Evolutionary conservation across 2,888 invertebrate genomes (phyloP).

Genomic region (Lordiphosa andalusiaca): DNA sequence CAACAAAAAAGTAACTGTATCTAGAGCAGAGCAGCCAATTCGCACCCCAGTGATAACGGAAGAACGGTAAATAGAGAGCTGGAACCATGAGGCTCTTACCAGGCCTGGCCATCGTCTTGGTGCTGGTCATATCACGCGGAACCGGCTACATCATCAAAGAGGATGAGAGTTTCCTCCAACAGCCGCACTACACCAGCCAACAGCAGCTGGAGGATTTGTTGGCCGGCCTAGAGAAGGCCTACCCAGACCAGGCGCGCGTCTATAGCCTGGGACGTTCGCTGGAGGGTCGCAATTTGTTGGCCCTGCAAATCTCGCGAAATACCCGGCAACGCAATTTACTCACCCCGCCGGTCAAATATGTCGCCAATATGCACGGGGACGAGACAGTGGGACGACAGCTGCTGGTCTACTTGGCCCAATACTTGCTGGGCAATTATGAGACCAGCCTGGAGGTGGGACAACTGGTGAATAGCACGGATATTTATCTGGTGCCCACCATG

Average conservation of each 20-base stretch:
- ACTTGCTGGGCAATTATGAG: slow-evolving; percentile 89
- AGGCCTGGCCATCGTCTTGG: slow-evolving; percentile 8
- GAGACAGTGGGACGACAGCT: slow-evolving; percentile 93
- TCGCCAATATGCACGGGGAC: slow-evolving; percentile 98
- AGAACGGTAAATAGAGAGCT: slow-evolving; percentile 4
- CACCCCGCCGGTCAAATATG: slow-evolving; percentile 95
- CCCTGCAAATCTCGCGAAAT: slow-evolving; percentile 87
- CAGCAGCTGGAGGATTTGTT: slow-evolving; percentile 86
- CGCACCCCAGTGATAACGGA: slow-evolving; percentile 66
- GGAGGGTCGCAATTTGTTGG: slow-evolving; percentile 88
- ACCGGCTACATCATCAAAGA: slow-evolving; percentile 72
- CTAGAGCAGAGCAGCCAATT: slow-evolving; percentile 39
- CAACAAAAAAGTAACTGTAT: slow-evolving; percentile 17
- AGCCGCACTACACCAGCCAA: slow-evolving; percentile 86
- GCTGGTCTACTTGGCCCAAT: slow-evolving; percentile 90
- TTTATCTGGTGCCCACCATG: slow-evolving; percentile 97
- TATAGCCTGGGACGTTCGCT: slow-evolving; percentile 92
- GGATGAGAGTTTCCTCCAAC: slow-evolving; percentile 83
- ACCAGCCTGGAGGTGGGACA: slow-evolving; percentile 86
- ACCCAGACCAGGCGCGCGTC: slow-evolving; percentile 86
- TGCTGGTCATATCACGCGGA: slow-evolving; percentile 16
- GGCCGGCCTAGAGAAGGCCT: slow-evolving; percentile 83
- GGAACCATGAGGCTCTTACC: slow-evolving; percentile 13
- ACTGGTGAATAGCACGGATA: slow-evolving; percentile 92
- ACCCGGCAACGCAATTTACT: slow-evolving; percentile 82